Evolutionary conservation across 2,797 vertebrate genomes (phyloP), one percentile per base, ranked within the genome.

Genomic region (Anabas testudineus): DNA sequence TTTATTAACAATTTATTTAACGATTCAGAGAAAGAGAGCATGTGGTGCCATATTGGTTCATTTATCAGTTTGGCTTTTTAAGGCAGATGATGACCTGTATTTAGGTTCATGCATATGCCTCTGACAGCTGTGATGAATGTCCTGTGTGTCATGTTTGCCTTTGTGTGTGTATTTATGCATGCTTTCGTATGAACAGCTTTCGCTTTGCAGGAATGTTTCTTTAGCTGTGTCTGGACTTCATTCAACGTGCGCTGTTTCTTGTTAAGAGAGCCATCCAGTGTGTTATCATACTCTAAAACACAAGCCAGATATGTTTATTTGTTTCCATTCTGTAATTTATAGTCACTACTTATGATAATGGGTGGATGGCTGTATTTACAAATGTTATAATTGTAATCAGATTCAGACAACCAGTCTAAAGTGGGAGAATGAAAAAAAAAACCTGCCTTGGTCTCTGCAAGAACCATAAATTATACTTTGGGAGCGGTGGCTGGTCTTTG

Each of bases 381-480:
- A 74, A 67, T 82, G 65, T 87, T 91, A 84, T 86, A 80, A 86
- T 85, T 89, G 49, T 87, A 82, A 81, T 80, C 69, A 78, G 47
- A 76, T 81, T 69, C 56, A 87, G 70, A 80, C 80, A 24, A 83
- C 65, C 64, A 59, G 72, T 63, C 49, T 51, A 76, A 79, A 34
- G 64, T 41, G 62, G 53, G 45, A 80, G 57, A 67, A 46, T 47
- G 14, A 21, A 74, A 46, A 76, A 54, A 52, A 71, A 63, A 86
- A 76, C 64, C 78, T 61, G 43, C 67, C 74, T 74, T 74, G 56
- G 74, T 83, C 76, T 81, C 46, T 86, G 67, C n/a, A 64, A 69
- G 69, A 90, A 88, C 90, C 87, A 87, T 90, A 84, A 90, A 90
- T 92, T 84, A 91, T 81, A 76, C 87, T 91, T 87, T 87, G 78